phyloP scores from a whole-genome alignment of 37 sponge, comb jelly and placozoan genomes.

The Theonella swinhoei region DNA sequence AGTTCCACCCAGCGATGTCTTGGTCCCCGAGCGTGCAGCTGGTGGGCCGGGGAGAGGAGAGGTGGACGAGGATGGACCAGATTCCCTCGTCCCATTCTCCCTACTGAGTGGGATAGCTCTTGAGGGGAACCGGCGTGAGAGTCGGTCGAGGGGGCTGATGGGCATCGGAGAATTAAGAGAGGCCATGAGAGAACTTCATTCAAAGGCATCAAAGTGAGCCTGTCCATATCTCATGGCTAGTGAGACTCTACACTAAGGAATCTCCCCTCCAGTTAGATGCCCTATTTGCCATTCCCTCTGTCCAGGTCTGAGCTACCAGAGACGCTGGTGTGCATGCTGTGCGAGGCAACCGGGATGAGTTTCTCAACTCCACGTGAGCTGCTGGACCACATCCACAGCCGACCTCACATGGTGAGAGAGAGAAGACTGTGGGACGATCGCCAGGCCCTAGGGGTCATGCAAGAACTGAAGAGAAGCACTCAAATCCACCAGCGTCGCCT shows the following conservation, averaged over 20 bases:
- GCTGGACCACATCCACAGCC: conserved; percentile 28
- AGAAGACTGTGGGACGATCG: conserved; percentile 24
- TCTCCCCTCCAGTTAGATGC: not conserved
- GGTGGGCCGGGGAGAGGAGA: not conserved
- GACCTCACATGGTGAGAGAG: conserved; percentile 32
- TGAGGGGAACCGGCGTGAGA: conserved; percentile 22
- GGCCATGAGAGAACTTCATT: conserved; percentile 48
- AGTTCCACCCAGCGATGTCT: conserved; percentile 43
- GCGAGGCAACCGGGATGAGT: conserved; percentile 14
- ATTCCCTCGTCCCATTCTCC: conserved; percentile 30
- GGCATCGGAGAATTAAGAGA: conserved; percentile 28
- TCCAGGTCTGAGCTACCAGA: conserved; percentile 26
- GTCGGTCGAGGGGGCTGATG: conserved; percentile 17
- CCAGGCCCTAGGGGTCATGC: not conserved
- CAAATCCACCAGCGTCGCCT: not conserved
- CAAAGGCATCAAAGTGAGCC: conserved; percentile 53
- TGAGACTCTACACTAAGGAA: not conserved
- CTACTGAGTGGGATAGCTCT: conserved; percentile 68
- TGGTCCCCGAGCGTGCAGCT: conserved; percentile 2
- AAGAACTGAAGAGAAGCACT: no score
- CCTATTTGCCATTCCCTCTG: not conserved
- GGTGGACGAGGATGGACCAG: conserved; percentile 1
- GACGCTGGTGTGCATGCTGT: conserved; percentile 48
- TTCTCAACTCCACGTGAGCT: conserved; percentile 44
- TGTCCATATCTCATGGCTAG: not conserved